Evolutionary conservation across 2,113 vertebrate species (phyloP), one percentile per base, ranked within the genome.

Genomic region (Anguilla japonica): DNA sequence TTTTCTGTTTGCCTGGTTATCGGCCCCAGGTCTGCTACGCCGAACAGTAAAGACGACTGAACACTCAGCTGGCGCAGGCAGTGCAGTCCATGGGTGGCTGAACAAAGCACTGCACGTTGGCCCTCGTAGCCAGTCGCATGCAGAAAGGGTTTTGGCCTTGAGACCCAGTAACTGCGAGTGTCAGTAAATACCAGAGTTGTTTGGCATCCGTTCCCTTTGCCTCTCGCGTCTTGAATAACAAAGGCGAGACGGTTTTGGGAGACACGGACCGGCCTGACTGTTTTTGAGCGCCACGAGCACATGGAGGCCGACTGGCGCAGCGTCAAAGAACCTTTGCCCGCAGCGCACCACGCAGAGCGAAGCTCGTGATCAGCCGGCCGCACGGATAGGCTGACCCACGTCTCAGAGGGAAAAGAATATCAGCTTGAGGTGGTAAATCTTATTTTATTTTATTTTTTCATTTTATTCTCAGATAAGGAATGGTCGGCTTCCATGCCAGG

Each of bases 61-160:
- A 13, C 71, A 75, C 71, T 29, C n/a, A 7, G 43, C 56, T 39
- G 83, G 71, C 86, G 43, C 56, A 20, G 83, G 71, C 86, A 43
- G 18, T 40, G 41, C 84, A 84, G 67, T 53, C 82, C 29, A 56
- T 7, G 43, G 34, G 13, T 39, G 29, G 18, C 63, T n/a, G 41
- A n/a, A 34, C 26, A 75, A 75, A 34, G 6, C 11, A 67, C 18
- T 26, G 60, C 22, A 26, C 20, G 2, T 26, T 22, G 60, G 20
- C 18, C 22, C 22, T 67, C 60, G 5, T 26, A 5, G 60, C 20
- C 60, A 5, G 8, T 26, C 11, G 60, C 26, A 67, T 75, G 71
- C n/a, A 34, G 26, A 75, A 13, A 9, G 71, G 26, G 5, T 9
- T 13, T 34, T 26, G 5, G 22, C 60, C 20, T 67, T 67, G 18